Base-by-base conservation (phyloP, 2,888 invertebrate genomes). In the Lasioglossum marginatum region DNA sequence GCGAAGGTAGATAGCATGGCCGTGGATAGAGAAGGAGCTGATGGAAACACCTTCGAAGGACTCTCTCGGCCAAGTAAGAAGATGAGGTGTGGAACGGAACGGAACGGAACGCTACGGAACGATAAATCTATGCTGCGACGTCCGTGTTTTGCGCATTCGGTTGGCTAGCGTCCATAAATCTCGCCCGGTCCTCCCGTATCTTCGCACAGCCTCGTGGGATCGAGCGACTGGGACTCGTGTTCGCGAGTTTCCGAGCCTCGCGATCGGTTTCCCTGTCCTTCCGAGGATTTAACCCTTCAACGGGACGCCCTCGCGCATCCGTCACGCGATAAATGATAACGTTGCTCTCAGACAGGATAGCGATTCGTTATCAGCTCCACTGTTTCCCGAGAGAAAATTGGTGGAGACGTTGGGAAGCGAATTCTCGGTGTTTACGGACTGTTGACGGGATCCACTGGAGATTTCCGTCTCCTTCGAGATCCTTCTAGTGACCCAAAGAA, bases 131-230 rank as follows among this genome's bases (percentile, higher is more conserved):
- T 89, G 87, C 89, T 87, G 84, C 90, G 89, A 88, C 91, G 90
- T 93, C 90, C 91, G 90, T 93, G 93, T 93, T 94, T 93, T 92
- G 94, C 92, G 92, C 93, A 93, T 93, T 93, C 92, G 90, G 91
- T 92, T 92, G 92, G 90, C 91, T 91, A 91, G 79, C 91, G 87
- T 91, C 92, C 91, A 93, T 94, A 94, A 94, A 94, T 94, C 92
- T 86, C 83, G 34, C 76, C 31, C 45, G 71, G 79, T 43, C 82
- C 87, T 86, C 87, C 83, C 85, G 84, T 87, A 81, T 83, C 81
- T 79, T 77, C 60, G 71, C 84, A 81, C 84, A 80, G 81, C 76
- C 88, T 78, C 83, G 16, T 31, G 80, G 82, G 82, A 81, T 73
- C 74, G 68, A 45, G 77, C 79, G 77, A 72, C 74, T 73, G 71